A percentile compares a stretch with the other conserved stretches of the same genome.
phyloP scores from a whole-genome alignment of 2,797 vertebrate genomes.

The Peromyscus melanophrys region DNA sequence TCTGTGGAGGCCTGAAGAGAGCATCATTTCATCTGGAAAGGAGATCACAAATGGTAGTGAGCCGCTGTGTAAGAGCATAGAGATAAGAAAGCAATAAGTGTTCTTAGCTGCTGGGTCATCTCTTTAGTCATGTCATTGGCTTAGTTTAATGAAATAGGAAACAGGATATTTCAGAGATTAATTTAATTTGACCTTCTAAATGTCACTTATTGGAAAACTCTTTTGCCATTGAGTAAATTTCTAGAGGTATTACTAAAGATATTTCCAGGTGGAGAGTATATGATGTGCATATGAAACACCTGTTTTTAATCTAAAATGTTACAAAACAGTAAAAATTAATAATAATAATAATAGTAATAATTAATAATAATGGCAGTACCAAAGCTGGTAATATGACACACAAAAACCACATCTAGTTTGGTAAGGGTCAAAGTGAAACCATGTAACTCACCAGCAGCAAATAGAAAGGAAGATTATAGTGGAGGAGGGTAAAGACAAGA shows the following conservation, averaged over 20 bases:
- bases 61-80: too few species aligned
- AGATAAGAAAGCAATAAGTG: background rate
- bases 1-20: background rate
- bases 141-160: slow-evolving; percentile 18
- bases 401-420: background rate
- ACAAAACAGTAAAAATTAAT: background rate
- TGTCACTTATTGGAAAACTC: background rate
- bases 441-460: background rate
- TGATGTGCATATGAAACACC: background rate
- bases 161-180: background rate
- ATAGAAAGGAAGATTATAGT: background rate
- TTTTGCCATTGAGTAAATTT: background rate
- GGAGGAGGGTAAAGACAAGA: background rate
- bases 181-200: background rate
- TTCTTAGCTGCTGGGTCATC: background rate
- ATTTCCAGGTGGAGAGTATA: background rate
- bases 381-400: background rate
- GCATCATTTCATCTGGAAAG: background rate
- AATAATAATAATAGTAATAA: too few species aligned
- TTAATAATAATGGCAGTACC: background rate
- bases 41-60: background rate
- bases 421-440: background rate
- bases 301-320: background rate
- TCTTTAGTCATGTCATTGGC: background rate
- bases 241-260: background rate